Evolutionary conservation across 2,888 invertebrate genomes (phyloP), one percentile per base, ranked within the genome.

Genomic region (Alentia gelatinosa): DNA sequence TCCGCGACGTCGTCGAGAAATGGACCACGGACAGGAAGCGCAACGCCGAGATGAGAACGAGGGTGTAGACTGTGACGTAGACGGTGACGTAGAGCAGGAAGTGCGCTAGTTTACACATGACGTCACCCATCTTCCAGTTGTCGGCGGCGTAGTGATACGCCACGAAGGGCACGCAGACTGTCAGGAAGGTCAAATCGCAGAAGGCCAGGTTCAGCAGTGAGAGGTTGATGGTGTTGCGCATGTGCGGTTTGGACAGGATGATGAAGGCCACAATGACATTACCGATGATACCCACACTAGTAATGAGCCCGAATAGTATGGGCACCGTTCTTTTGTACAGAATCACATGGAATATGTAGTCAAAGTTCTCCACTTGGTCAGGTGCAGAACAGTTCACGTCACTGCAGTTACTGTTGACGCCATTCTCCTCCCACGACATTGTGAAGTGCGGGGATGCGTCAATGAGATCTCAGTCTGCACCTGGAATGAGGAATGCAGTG

Each of bases 61-160:
- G 83, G 0, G 92, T 93, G 83, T 93, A 93, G 15, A 92, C 75
- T 26, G 93, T 93, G 42, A 93, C 92, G 89, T 92, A 93, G n/a
- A 90, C 84, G 3, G 92, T 92, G 50, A 93, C 91, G 90, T 92
- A 92, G 89, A 93, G 86, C 19, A 93, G 35, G 47, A 91, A 92
- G 19, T 91, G 88, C 0, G 42, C 84, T 19, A 92, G 89, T 37
- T 91, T 92, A 89, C 93, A 93, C 40, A 89, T 75, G 7, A 92
- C n/a, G n/a, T 93, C 91, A n/a, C 92, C 93, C 37, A 93, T 89
- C 30, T 39, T 50, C 93, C 92, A 93, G 88, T 42, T 92, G 91
- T 92, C 89, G 33, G 92, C 93, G n/a, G 91, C 92, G 74, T 79
- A 93, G 89, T 92, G 92, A 74, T 92, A 92, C 19, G 91, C 90